phyloP scores from a whole-genome alignment of 2,888 invertebrate species.

The Rhagonycha lutea region DNA sequence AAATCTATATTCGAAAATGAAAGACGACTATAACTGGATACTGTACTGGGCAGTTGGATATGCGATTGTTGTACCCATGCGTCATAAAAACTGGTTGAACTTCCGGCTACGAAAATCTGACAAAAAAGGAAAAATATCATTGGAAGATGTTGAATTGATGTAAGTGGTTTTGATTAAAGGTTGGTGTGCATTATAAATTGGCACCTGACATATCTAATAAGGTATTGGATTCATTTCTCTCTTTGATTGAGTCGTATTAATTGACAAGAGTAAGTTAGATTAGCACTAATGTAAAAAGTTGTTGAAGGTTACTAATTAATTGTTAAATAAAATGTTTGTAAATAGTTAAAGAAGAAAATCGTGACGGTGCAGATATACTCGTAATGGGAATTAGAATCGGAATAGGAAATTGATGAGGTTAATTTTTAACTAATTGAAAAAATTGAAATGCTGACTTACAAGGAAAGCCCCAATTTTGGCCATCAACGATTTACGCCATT shows the following conservation, averaged over 20 bases:
- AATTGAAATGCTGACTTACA: too few relatives aligned
- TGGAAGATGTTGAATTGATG: background rate
- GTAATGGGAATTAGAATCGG: background rate
- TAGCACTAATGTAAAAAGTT: background rate
- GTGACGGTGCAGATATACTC: background rate
- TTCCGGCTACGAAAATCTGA: slow-evolving; percentile 37
- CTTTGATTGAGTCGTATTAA: slow-evolving; percentile 13
- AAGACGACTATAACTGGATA: background rate
- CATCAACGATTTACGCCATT: too few relatives aligned
- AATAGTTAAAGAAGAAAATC: background rate
- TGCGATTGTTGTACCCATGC: slow-evolving; percentile 15
- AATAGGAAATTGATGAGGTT: background rate
- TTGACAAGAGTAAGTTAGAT: slow-evolving; percentile 21
- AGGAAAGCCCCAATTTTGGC: too few relatives aligned
- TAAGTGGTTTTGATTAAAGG: slow-evolving; percentile 3
- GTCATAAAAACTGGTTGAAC: slow-evolving; percentile 33
- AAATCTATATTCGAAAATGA: background rate
- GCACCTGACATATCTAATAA: slow-evolving; percentile 25
- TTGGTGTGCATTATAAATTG: slow-evolving; percentile 14
- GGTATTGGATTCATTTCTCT: slow-evolving; percentile 7
- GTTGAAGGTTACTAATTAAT: background rate
- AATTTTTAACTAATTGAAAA: too few relatives aligned
- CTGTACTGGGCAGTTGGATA: background rate
- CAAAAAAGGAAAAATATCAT: slow-evolving; percentile 29
- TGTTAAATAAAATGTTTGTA: background rate